Conservation (phyloP, 2,113 vertebrate genomes). For the Corvus moneduloides region DNA sequence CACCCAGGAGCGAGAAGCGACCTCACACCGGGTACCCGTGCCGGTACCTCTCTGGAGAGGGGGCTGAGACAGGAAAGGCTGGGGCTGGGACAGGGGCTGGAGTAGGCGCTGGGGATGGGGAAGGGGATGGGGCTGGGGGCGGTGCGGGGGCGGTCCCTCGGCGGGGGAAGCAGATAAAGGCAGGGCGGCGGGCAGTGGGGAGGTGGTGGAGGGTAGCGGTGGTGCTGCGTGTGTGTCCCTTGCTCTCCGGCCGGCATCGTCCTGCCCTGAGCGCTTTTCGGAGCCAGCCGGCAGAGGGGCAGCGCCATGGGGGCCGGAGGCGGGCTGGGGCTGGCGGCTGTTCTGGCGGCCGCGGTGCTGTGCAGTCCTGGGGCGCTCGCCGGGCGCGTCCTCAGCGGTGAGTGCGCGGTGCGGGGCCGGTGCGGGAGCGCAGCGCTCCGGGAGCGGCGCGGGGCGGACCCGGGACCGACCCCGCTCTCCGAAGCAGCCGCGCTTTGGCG, state of each 20-base stretch:
- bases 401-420: not conserved
- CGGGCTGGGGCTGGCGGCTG: not conserved
- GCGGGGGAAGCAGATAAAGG: too few species aligned
- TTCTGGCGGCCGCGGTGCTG: slow-evolving; percentile 52
- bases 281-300: not conserved
- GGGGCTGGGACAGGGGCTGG: too few species aligned
- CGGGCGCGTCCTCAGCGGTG: slow-evolving; percentile 74
- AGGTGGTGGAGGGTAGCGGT: too few species aligned
- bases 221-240: too few species aligned
- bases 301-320: not conserved
- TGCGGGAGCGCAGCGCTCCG: not conserved
- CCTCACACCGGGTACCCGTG: accelerated
- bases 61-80: not conserved
- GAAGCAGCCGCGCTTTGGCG: accelerated
- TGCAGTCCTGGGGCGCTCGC: slow-evolving; percentile 42
- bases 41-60: accelerated
- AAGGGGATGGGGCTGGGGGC: not conserved
- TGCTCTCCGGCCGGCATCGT: not conserved
- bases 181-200: too few species aligned
- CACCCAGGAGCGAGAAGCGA: accelerated
- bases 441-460: accelerated
- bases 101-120: accelerated
- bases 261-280: not conserved
- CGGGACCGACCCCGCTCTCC: accelerated
- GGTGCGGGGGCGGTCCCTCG: not conserved